These are phyloP conservation scores for Hylia prasina DNA, from an alignment of 2,113 vertebrate species.

Conservation along the genomic window DNA sequence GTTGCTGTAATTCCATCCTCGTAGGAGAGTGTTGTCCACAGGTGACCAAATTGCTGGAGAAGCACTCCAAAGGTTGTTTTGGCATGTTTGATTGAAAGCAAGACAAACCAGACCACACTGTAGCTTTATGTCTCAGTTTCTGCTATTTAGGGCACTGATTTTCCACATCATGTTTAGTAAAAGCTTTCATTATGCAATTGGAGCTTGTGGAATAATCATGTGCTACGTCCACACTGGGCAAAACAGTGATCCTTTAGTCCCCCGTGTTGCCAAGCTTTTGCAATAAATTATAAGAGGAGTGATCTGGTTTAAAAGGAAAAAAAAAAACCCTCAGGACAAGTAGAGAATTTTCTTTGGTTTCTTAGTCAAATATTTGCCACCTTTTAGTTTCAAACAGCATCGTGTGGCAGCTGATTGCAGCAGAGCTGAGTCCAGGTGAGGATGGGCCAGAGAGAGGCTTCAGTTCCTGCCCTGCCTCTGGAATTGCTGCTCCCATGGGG, in stretches of 20 bases:
- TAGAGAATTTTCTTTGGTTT: neutral
- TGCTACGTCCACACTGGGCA: neutral
- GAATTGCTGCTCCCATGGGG: neutral
- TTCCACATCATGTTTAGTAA: slow-evolving; percentile 4
- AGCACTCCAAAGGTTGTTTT: neutral
- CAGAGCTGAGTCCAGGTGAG: neutral
- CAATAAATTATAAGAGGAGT: neutral
- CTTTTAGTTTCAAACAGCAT: neutral
- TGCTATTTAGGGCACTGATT: neutral
- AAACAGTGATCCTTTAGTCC: slow-evolving; percentile 22
- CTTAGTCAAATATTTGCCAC: neutral
- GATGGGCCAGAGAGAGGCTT: neutral
- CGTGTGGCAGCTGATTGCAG: neutral
- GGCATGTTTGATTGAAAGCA: neutral
- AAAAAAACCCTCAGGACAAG: neutral
- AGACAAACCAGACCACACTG: neutral
- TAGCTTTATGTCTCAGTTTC: neutral
- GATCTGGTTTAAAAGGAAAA: neutral
- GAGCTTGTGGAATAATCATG: slow-evolving; percentile 50
- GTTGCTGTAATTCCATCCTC: neutral
- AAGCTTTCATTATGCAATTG: slow-evolving; percentile 49
- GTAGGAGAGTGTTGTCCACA: fast-evolving
- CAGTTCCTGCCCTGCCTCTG: neutral
- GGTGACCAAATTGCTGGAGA: neutral
- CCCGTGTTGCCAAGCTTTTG: neutral